phyloP scores from a whole-genome alignment of 1,140 invertebrate genomes.

The Luehdorfia chinensis region DNA sequence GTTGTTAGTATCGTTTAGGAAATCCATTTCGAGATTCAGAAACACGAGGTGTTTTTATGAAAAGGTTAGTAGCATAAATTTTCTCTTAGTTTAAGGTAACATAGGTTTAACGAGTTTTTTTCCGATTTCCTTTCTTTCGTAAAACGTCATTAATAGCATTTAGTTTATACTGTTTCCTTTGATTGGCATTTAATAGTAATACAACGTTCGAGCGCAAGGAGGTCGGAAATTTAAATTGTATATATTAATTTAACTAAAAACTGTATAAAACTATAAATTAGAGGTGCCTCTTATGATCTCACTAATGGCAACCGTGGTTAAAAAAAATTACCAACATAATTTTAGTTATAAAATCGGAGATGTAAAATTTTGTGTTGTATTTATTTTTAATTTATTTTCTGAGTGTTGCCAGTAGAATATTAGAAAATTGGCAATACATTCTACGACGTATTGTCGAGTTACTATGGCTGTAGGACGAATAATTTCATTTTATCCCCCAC shows the following conservation, averaged over 20 bases:
- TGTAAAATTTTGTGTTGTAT: conserved; percentile 16
- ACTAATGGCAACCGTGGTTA: conserved; percentile 26
- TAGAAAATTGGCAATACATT: too few species aligned
- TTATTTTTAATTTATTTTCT: conserved; percentile 21
- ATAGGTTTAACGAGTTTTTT: conserved; percentile 2
- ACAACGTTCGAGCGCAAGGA: conserved; percentile 4
- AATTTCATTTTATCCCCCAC: conserved; percentile 18
- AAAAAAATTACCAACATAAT: conserved; percentile 23
- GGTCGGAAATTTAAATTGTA: conserved; percentile 13
- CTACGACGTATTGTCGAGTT: not conserved
- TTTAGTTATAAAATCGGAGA: conserved; percentile 1
- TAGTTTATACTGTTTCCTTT: conserved; percentile 1
- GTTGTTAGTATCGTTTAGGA: too few species aligned
- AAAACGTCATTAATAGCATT: not conserved
- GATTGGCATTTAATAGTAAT: conserved; percentile 5
- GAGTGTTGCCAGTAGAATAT: not conserved
- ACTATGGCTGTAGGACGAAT: conserved; percentile 13
- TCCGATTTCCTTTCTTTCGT: conserved; percentile 14
- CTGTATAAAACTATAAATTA: conserved; percentile 18
- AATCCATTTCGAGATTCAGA: not conserved
- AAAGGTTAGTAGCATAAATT: conserved; percentile 12
- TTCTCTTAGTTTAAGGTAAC: conserved; percentile 5
- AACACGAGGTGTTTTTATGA: not conserved
- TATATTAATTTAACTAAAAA: conserved; percentile 8
- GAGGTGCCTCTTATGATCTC: conserved; percentile 48